Evolutionary conservation across 2,113 vertebrate genomes (phyloP), one percentile per base, ranked within the genome.

Genomic region (Thryonomys swinderianus): DNA sequence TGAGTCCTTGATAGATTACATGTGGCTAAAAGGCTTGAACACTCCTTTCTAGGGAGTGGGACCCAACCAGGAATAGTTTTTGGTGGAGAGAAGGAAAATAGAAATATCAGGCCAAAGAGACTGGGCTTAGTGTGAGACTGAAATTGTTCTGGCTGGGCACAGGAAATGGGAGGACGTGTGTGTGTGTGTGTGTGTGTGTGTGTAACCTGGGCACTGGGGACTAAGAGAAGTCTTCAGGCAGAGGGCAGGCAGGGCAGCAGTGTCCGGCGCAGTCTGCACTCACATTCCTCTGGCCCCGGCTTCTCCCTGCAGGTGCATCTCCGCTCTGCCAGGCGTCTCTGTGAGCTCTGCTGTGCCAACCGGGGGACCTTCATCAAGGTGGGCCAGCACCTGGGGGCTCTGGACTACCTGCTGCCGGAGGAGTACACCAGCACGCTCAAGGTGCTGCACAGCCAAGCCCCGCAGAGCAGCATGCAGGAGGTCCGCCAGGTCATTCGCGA

Each of bases 341-440:
- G 98, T 69, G 99, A 99, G 84, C 97, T 99, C 96, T 99, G 99
- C 98, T 99, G 99, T n/a, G 99, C 99, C 95, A 99, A 99, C 98
- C 97, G 99, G 92, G 99, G 99, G 83, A 99, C 99, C 7, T 99
- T 99, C 98, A 99, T 99, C 98, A 99, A 99, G 98, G 99, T 99
- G 95, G 99, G 99, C 10, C 99, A 99, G 98, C 99, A 99, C 97
- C 98, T 99, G 30, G 99, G 99, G 3, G 99, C 99, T 0, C 98
- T 99, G 86, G 99, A 99, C 93, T 99, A 99, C 97, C 98, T 99
- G 86, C 97, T 99, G 83, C 99, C 99, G 0, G 98, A 99, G 88
- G 99, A 99, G 97, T 99, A 99, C 98, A 99, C 99, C 17, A 98
- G 98, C 97, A 99, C 99, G 0, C 98, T 99, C 95, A 99, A 99